These are phyloP conservation scores for Siniperca knerii DNA, from an alignment of 2,113 vertebrate genomes.

Conservation along the genomic window DNA sequence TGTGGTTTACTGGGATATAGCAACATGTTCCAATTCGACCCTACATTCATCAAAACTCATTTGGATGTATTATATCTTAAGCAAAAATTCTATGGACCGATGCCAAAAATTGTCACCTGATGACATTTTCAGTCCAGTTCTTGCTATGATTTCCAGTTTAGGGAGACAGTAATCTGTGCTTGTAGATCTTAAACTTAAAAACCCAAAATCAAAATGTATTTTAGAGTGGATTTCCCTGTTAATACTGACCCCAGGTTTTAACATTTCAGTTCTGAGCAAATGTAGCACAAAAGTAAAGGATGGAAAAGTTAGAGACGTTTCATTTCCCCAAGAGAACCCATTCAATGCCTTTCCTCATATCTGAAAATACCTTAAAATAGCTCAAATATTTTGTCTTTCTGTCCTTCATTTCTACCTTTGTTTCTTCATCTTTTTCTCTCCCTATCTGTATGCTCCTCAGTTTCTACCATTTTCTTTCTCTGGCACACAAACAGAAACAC, in stretches of 20 bases:
- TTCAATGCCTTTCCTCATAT: neutral
- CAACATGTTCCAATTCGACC: conserved; percentile 13
- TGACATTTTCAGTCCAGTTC: conserved; percentile 1
- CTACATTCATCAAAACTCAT: conserved; percentile 22
- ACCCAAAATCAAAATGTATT: neutral
- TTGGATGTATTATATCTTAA: conserved; percentile 21
- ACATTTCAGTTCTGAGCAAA: neutral
- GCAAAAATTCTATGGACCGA: neutral
- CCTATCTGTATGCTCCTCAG: neutral
- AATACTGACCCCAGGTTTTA: neutral
- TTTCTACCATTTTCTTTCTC: conserved; percentile 14
- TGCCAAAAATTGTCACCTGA: neutral
- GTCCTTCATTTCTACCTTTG: conserved; percentile 3
- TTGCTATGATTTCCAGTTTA: neutral
- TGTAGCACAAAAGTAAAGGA: neutral
- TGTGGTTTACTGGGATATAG: conserved; percentile 44
- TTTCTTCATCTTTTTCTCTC: neutral
- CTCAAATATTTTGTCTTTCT: neutral
- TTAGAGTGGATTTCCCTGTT: neutral
- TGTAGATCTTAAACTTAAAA: neutral
- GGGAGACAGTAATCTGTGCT: neutral
- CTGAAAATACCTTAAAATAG: neutral
- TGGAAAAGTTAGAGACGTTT: neutral
- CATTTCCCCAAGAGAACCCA: conserved; percentile 12
- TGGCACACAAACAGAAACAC: conserved; percentile 25